Conservation (phyloP, 1,140 invertebrate species). For the Oryctes rhinoceros region DNA sequence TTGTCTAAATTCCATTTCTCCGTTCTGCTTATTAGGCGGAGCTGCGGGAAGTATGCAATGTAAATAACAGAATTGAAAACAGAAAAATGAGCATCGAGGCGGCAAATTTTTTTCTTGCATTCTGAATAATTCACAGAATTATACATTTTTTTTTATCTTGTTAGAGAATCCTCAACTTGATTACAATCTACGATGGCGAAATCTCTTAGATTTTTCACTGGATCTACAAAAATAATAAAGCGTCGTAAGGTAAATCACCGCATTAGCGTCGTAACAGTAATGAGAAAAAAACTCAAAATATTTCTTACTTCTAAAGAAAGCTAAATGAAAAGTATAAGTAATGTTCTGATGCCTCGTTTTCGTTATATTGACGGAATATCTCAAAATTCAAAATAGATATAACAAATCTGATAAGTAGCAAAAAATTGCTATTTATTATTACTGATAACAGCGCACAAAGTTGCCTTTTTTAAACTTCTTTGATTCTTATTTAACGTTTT, state of each 20-base stretch:
- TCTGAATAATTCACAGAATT: not conserved
- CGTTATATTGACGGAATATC: no score
- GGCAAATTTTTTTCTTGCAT: not conserved
- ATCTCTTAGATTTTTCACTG: not conserved
- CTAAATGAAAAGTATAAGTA: no score
- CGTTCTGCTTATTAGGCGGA: conserved; percentile 16
- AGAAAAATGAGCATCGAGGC: not conserved
- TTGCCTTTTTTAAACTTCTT: no score
- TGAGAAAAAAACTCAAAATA: no score
- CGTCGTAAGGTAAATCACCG: not conserved
- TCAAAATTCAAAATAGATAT: no score
- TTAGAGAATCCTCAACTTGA: not conserved
- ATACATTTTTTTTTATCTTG: not conserved
- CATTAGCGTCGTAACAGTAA: not conserved
- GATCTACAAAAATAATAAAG: no score
- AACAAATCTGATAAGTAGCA: no score
- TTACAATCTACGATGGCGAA: not conserved
- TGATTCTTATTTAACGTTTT: no score
- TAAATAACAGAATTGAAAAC: not conserved
- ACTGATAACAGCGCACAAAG: no score
- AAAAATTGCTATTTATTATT: no score
- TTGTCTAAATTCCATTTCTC: not conserved
- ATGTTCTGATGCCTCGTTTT: no score
- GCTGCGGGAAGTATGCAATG: not conserved
- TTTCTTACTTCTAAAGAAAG: no score